Evolutionary conservation across 2,797 vertebrate genomes (phyloP).

Genomic region (Danionella dracula): DNA sequence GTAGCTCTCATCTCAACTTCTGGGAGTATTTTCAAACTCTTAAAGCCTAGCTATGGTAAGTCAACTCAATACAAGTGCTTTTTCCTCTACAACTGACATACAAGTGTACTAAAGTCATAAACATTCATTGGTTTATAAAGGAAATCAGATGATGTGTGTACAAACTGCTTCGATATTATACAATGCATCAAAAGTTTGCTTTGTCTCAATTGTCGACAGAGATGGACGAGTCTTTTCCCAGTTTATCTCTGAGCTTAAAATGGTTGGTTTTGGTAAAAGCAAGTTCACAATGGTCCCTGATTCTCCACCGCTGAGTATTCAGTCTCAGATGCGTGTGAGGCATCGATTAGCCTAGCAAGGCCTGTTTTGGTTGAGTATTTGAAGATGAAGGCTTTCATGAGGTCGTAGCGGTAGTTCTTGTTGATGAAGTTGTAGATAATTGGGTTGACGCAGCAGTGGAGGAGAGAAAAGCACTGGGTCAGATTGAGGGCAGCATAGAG

Average conservation of each 20-base stretch:
- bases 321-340: conserved; percentile 73
- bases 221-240: background rate
- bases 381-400: conserved; percentile 90
- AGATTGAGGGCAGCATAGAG: conserved; percentile 77
- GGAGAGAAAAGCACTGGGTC: conserved; percentile 83
- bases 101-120: conserved; percentile 31
- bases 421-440: conserved; percentile 86
- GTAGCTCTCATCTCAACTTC: too few species aligned
- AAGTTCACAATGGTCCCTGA: conserved; percentile 40
- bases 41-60: too few species aligned
- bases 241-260: conserved; percentile 17
- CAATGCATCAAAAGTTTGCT: background rate
- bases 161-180: conserved; percentile 15
- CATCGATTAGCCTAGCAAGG: conserved; percentile 79
- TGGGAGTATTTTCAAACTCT: too few species aligned
- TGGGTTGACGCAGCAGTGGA: conserved; percentile 87
- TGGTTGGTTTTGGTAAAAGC: background rate
- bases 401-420: conserved; percentile 82
- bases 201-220: conserved; percentile 4
- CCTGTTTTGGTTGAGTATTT: conserved; percentile 88
- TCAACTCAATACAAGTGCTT: conserved; percentile 58
- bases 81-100: conserved; percentile 21
- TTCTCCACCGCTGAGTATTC: conserved; percentile 71
- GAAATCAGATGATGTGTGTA: conserved; percentile 19
- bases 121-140: conserved; percentile 28